Percentiles rank a stretch among this genome's conserved stretches.
These are phyloP conservation scores for Neomicropteryx cornuta DNA, from an alignment of 1,140 invertebrate genomes.

Conservation along the genomic window DNA sequence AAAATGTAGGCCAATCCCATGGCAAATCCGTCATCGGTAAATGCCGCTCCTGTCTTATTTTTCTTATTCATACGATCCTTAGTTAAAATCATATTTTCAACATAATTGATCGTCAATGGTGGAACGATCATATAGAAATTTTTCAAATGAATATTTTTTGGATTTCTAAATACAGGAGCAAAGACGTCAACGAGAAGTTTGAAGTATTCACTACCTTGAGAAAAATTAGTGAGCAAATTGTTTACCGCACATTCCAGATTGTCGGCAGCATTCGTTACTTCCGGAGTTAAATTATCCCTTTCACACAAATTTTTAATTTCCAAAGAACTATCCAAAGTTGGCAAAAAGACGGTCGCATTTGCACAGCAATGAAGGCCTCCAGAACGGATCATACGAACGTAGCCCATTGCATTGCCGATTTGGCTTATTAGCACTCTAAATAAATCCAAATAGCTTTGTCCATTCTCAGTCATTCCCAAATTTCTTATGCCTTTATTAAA, in stretches of 20 bases:
- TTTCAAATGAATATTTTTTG: slow-evolving; percentile 80
- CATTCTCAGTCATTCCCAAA: slow-evolving; percentile 74
- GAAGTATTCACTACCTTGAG: slow-evolving; percentile 92
- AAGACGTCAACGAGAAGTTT: slow-evolving; percentile 91
- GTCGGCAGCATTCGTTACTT: slow-evolving; percentile 53
- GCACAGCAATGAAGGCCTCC: slow-evolving; percentile 88
- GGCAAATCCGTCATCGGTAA: slow-evolving; percentile 97
- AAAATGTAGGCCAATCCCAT: slow-evolving; percentile 78
- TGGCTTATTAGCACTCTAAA: slow-evolving; percentile 88
- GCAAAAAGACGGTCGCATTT: slow-evolving; percentile 82
- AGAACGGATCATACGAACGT: slow-evolving; percentile 87
- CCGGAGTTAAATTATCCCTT: slow-evolving; percentile 45
- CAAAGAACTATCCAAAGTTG: slow-evolving; percentile 64
- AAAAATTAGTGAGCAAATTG: slow-evolving; percentile 75
- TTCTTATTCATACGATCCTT: slow-evolving; percentile 91
- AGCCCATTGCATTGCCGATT: slow-evolving; percentile 95
- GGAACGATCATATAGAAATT: slow-evolving; percentile 94
- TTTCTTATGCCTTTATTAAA: slow-evolving; percentile 90
- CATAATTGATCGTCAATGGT: slow-evolving; percentile 87
- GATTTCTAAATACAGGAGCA: slow-evolving; percentile 73
- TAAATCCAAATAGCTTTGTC: slow-evolving; percentile 82
- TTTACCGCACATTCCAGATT: slow-evolving; percentile 68
- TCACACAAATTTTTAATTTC: slow-evolving; percentile 46
- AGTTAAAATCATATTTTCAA: slow-evolving; percentile 84
- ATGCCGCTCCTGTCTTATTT: slow-evolving; percentile 74